phyloP scores from a whole-genome alignment of 2,797 vertebrate genomes.

The Peromyscus melanophrys region DNA sequence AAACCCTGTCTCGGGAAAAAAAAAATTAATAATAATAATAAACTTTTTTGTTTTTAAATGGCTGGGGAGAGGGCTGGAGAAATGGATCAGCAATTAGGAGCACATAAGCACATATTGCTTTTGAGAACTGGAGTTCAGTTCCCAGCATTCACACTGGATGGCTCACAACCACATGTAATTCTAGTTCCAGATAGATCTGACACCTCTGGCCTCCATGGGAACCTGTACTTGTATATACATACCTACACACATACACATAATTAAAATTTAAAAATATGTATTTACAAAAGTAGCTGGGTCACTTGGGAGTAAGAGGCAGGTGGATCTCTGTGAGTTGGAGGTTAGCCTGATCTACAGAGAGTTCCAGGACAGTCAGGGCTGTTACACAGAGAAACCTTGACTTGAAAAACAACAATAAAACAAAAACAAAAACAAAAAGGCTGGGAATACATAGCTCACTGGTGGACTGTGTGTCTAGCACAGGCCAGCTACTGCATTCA shows the following conservation, averaged over 20 bases:
- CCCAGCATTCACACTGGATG: neutral
- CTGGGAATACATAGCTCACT: neutral
- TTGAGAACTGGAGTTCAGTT: neutral
- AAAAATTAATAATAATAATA: too few species aligned
- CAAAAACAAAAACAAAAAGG: neutral
- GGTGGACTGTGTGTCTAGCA: neutral
- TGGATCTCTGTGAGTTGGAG: neutral
- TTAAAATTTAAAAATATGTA: neutral
- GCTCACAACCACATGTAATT: neutral
- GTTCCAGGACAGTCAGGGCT: neutral
- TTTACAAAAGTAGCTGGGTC: neutral
- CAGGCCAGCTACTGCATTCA: neutral
- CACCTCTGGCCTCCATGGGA: neutral
- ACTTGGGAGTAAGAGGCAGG: neutral
- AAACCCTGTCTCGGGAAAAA: neutral
- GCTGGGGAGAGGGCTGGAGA: neutral
- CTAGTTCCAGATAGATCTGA: neutral
- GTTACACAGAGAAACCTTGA: neutral
- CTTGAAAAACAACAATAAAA: neutral
- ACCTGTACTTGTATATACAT: neutral
- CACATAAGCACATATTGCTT: neutral
- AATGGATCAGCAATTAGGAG: neutral
- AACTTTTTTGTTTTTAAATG: neutral
- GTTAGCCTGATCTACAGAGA: neutral
- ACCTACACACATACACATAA: neutral